phyloP scores from a whole-genome alignment of 1,140 invertebrate species.

The Sarcophaga peregrina region DNA sequence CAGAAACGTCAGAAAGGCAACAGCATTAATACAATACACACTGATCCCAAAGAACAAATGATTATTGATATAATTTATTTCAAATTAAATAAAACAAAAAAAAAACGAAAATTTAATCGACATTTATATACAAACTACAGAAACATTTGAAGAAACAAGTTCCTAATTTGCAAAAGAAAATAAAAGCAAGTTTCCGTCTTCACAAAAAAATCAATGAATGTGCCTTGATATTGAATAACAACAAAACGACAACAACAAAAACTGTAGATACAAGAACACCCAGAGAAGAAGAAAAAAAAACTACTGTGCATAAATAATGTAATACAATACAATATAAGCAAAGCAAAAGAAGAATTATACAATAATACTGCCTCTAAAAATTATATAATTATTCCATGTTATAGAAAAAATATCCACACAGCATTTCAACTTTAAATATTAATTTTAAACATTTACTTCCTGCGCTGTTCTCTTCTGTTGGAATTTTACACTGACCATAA shows the following conservation, averaged over 20 bases:
- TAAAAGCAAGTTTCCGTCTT: neutral
- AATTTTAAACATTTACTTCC: neutral
- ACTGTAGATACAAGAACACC: neutral
- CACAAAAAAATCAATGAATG: neutral
- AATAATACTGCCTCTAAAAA: constrained; percentile 3
- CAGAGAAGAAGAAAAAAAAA: neutral
- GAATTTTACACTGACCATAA: constrained; percentile 36
- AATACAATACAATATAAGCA: neutral
- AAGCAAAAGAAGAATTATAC: constrained; percentile 17
- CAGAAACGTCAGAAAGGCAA: neutral
- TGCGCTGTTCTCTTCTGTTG: neutral
- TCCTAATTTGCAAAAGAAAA: constrained; percentile 13
- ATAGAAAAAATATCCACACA: neutral
- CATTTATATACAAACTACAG: neutral
- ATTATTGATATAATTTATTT: neutral
- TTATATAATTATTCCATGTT: constrained; percentile 6
- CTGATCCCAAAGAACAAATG: neutral
- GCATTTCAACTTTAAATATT: neutral
- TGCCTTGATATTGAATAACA: constrained; percentile 21
- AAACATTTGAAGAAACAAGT: neutral
- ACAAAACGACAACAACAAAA: neutral
- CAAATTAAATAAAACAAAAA: neutral
- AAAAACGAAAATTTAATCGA: neutral
- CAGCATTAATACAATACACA: constrained; percentile 19
- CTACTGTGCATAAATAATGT: constrained; percentile 2